Evolutionary conservation across 2,888 invertebrate species (phyloP).

Genomic region (Acronicta leporina): DNA sequence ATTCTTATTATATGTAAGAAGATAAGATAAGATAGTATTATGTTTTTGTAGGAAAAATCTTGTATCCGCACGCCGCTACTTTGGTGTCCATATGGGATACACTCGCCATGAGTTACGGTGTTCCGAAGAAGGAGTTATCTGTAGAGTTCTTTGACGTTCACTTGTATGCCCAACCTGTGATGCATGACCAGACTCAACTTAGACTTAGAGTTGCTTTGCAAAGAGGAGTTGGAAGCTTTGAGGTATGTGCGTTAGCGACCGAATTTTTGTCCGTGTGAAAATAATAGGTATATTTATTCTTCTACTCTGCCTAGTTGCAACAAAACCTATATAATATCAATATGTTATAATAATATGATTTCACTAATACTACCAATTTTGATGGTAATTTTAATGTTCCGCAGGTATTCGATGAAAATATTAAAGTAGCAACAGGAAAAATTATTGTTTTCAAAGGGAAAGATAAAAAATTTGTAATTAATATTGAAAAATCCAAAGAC

Average conservation of each 20-base stretch:
- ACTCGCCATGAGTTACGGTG: constrained; percentile 88
- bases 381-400: background rate
- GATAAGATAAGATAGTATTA: too few relatives aligned
- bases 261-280: too few relatives aligned
- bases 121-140: constrained; percentile 89
- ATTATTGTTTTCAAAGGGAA: constrained; percentile 24
- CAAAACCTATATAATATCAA: too few relatives aligned
- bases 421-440: constrained; percentile 63
- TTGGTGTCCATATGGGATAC: constrained; percentile 92
- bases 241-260: constrained; percentile 69
- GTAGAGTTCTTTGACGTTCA: constrained; percentile 91
- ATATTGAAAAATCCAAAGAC: constrained; percentile 17
- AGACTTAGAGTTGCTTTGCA: constrained; percentile 89
- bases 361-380: background rate
- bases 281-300: too few relatives aligned
- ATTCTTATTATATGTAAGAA: too few relatives aligned
- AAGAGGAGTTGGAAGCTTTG: constrained; percentile 89
- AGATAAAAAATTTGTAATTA: constrained; percentile 4
- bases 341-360: background rate
- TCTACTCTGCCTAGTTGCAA: too few relatives aligned
- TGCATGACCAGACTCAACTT: constrained; percentile 84
- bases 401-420: constrained; percentile 63
- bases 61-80: constrained; percentile 94
- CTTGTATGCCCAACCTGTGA: constrained; percentile 90
- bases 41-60: constrained; percentile 85